Evolutionary conservation across 2,797 vertebrate genomes (phyloP).

Genomic region (Melanotaenia boesemani): DNA sequence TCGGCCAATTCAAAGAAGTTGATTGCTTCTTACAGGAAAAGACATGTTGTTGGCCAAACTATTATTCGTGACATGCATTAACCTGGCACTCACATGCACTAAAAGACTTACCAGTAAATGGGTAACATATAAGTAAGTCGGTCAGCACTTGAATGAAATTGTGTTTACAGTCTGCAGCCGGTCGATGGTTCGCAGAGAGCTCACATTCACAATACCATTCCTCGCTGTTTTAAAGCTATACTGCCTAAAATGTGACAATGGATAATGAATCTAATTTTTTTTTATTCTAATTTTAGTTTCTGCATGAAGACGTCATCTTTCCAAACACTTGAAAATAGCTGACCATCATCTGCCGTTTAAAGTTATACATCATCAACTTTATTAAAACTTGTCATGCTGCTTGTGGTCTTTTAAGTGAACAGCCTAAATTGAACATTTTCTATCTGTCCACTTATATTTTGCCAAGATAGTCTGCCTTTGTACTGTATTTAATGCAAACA

Average conservation of each 20-base stretch:
- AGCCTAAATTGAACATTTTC: conserved; percentile 1
- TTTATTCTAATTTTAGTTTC: conserved; percentile 8
- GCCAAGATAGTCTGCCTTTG: neutral
- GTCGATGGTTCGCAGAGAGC: neutral
- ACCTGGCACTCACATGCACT: neutral
- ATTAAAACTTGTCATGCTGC: conserved; percentile 34
- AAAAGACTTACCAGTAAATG: conserved; percentile 17
- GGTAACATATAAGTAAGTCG: neutral
- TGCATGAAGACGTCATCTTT: conserved; percentile 22
- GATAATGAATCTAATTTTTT: neutral
- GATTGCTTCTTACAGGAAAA: conserved; percentile 12
- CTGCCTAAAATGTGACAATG: neutral
- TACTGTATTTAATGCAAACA: neutral
- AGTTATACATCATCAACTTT: conserved; percentile 39
- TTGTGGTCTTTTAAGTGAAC: conserved; percentile 21
- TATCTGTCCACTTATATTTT: neutral
- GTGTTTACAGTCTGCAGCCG: neutral
- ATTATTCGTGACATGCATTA: conserved; percentile 5
- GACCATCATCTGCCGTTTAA: conserved; percentile 19
- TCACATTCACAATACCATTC: neutral
- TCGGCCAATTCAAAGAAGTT: conserved; percentile 25
- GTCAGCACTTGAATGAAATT: conserved; percentile 5
- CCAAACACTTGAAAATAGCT: conserved; percentile 14
- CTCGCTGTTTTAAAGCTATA: neutral
- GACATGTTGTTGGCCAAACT: conserved; percentile 11